These are phyloP conservation scores for Dendrolimus pini DNA, from an alignment of 2,888 invertebrate species.

Conservation along the genomic window DNA sequence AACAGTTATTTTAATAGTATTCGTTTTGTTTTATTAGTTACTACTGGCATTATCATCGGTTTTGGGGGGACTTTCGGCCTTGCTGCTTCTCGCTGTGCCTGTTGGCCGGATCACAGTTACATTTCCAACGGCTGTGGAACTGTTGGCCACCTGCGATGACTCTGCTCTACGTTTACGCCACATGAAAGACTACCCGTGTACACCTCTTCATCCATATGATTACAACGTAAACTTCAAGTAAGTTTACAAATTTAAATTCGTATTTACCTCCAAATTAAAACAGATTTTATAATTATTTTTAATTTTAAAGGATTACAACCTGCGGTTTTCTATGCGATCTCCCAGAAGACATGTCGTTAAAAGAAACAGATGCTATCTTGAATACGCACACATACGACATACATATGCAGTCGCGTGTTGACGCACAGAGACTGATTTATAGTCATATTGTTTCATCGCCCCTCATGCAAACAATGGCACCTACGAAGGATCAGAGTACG, in stretches of 20 bases:
- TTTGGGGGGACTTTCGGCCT: slow-evolving; percentile 80
- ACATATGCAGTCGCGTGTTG: slow-evolving; percentile 53
- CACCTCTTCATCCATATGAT: slow-evolving; percentile 57
- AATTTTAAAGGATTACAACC: slow-evolving; percentile 49
- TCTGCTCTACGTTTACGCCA: slow-evolving; percentile 47
- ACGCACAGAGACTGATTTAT: slow-evolving; percentile 52
- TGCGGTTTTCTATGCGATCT: slow-evolving; percentile 79
- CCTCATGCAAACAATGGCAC: slow-evolving; percentile 33
- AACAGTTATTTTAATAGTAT: background rate
- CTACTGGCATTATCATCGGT: slow-evolving; percentile 81
- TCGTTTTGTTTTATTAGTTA: slow-evolving; percentile 57
- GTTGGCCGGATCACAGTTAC: slow-evolving; percentile 81
- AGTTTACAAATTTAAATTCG: slow-evolving; percentile 19
- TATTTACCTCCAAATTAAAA: no score
- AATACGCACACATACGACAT: slow-evolving; percentile 74
- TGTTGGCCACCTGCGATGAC: slow-evolving; percentile 73
- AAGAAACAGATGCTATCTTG: slow-evolving; percentile 61
- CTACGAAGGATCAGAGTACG: slow-evolving; percentile 68
- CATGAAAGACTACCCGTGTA: slow-evolving; percentile 67
- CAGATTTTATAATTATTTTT: no score
- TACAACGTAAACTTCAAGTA: slow-evolving; percentile 67
- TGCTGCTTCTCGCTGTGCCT: slow-evolving; percentile 82
- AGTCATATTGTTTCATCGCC: slow-evolving; percentile 55
- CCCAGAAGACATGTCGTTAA: slow-evolving; percentile 48
- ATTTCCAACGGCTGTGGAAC: slow-evolving; percentile 78